Evolutionary conservation across 2,888 invertebrate species (phyloP).

Genomic region (Caenorhabditis auriculariae): DNA sequence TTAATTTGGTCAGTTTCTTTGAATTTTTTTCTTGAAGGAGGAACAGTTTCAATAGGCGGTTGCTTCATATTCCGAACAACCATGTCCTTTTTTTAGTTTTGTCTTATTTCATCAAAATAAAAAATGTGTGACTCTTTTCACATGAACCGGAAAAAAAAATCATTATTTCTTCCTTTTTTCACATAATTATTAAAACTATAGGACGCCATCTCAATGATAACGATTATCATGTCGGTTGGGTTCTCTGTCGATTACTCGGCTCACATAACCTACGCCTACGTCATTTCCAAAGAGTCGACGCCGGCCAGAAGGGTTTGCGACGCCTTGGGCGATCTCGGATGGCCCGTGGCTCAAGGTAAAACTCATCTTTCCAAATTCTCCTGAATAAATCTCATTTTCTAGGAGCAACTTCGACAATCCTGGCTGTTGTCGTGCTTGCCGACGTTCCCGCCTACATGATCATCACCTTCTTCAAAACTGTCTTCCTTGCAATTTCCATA

Average conservation of each 20-base stretch:
- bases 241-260: conserved; percentile 93
- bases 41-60: neutral
- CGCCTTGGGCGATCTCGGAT: conserved; percentile 82
- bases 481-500: conserved; percentile 50
- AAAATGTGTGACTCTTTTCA: neutral
- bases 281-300: conserved; percentile 43
- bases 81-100: neutral
- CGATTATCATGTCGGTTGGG: conserved; percentile 89
- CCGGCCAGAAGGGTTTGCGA: conserved; percentile 72
- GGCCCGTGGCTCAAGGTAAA: conserved; percentile 80
- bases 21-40: no score
- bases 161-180: neutral
- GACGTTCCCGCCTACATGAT: conserved; percentile 90
- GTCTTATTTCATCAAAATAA: neutral
- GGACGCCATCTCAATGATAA: conserved; percentile 72
- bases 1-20: conserved; percentile 64
- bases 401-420: conserved; percentile 84
- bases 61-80: neutral
- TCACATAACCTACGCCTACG: conserved; percentile 59
- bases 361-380: no score
- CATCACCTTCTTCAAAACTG: conserved; percentile 84
- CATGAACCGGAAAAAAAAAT: no score
- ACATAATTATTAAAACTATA: conserved; percentile 1
- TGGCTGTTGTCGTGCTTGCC: conserved; percentile 82
- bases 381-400: neutral